phyloP scores from a whole-genome alignment of 2,113 vertebrate genomes.

The Ctenomys sociabilis region DNA sequence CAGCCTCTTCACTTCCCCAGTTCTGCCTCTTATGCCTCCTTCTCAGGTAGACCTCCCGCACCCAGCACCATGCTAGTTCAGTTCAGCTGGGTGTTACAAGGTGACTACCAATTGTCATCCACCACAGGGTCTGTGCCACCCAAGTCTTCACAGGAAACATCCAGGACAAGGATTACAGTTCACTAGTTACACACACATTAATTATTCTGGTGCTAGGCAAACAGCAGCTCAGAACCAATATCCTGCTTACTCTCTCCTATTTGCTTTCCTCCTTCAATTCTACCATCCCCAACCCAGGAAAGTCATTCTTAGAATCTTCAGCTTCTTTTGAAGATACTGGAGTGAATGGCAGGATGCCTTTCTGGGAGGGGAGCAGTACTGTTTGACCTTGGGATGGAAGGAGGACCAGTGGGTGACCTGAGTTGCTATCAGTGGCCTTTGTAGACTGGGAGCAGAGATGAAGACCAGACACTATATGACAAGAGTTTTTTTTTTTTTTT shows the following conservation, averaged over 20 bases:
- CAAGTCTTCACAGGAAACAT: constrained; percentile 8
- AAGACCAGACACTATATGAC: background rate
- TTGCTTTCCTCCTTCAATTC: background rate
- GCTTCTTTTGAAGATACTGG: background rate
- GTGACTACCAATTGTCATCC: too few relatives aligned
- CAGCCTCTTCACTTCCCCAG: too few relatives aligned
- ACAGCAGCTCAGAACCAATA: background rate
- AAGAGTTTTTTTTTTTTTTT: background rate
- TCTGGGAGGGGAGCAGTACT: background rate
- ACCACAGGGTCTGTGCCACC: background rate
- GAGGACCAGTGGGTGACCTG: background rate
- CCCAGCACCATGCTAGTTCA: too few relatives aligned
- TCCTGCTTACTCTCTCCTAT: background rate
- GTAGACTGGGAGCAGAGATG: background rate
- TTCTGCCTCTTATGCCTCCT: too few relatives aligned
- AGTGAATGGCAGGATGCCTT: background rate
- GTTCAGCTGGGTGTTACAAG: too few relatives aligned
- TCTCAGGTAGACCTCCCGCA: too few relatives aligned
- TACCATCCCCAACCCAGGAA: background rate
- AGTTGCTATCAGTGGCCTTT: background rate
- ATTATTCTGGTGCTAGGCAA: background rate
- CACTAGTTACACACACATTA: background rate
- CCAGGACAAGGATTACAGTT: background rate
- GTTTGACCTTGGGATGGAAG: background rate
- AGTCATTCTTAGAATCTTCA: background rate